Conservation (phyloP, 1,140 invertebrate species). For the Drosophila pectinifera region DNA sequence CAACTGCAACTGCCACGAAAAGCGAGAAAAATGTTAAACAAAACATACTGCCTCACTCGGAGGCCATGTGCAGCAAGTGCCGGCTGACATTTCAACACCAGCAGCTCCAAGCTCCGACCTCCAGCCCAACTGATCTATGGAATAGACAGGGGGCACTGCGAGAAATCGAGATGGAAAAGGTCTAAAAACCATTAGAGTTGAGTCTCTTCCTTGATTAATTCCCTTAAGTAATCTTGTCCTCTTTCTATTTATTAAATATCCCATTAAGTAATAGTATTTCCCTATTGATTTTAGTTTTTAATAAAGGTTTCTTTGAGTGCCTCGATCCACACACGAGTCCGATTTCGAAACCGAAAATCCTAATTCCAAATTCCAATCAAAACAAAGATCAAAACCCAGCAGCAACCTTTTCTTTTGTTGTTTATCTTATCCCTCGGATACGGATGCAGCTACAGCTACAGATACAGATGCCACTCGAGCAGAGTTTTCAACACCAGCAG, state of each 20-base stretch:
- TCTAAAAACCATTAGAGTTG: no score
- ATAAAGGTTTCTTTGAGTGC: not conserved
- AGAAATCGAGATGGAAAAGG: no score
- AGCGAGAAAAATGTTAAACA: constrained; percentile 63
- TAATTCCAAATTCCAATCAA: constrained; percentile 53
- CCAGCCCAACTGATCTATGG: not conserved
- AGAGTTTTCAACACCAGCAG: no score
- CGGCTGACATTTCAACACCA: constrained; percentile 73
- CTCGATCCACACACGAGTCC: constrained; percentile 2
- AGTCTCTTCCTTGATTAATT: no score
- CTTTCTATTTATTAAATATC: no score
- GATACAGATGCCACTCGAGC: no score
- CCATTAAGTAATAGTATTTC: not conserved
- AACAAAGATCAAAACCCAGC: constrained; percentile 67
- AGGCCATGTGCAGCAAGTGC: constrained; percentile 68
- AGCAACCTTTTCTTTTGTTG: constrained; percentile 45
- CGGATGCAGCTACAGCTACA: not conserved
- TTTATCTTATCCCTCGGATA: constrained; percentile 41
- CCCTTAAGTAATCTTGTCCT: no score
- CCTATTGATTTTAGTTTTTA: not conserved
- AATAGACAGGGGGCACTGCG: not conserved
- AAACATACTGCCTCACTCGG: constrained; percentile 77
- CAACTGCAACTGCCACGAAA: constrained; percentile 40
- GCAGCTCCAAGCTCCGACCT: not conserved
- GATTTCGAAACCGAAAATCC: constrained; percentile 18